Conservation (phyloP, 2,888 invertebrate species). For the Melangyna quadrimaculata region DNA sequence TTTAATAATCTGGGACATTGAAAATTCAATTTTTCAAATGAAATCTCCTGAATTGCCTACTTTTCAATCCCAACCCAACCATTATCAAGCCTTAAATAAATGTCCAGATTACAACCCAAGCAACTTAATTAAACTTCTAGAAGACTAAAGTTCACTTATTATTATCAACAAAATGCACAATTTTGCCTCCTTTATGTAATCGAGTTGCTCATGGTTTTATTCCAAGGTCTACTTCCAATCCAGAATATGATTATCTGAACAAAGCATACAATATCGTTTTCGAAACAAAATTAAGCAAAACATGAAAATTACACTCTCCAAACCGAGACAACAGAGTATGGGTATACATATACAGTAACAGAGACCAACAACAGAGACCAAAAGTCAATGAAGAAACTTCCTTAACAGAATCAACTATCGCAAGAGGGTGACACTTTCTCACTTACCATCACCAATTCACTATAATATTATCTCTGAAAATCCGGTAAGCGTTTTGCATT, state of each 20-base stretch:
- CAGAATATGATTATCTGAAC: slow-evolving; percentile 20
- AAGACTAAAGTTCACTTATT: background rate
- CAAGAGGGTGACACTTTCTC: slow-evolving; percentile 62
- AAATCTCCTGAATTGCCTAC: background rate
- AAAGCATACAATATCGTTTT: slow-evolving; percentile 47
- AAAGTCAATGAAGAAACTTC: slow-evolving; percentile 45
- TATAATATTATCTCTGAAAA: slow-evolving; percentile 25
- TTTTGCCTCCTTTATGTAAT: background rate
- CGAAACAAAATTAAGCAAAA: slow-evolving; percentile 53
- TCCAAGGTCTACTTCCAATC: slow-evolving; percentile 8
- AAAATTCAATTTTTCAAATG: background rate
- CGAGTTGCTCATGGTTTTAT: background rate
- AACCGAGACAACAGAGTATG: background rate
- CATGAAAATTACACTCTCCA: slow-evolving; percentile 46
- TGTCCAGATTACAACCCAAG: background rate
- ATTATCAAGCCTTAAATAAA: background rate
- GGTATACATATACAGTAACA: too few species aligned
- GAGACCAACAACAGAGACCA: slow-evolving; percentile 4
- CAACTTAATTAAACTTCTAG: slow-evolving; percentile 56
- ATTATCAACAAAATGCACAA: slow-evolving; percentile 5
- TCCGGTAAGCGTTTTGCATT: slow-evolving; percentile 59
- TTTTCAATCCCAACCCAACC: background rate
- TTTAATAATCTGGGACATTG: background rate
- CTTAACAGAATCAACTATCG: slow-evolving; percentile 39
- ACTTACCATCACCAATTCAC: slow-evolving; percentile 24